Evolutionary conservation across 2,113 vertebrate genomes (phyloP).

Genomic region (Halcyon senegalensis): DNA sequence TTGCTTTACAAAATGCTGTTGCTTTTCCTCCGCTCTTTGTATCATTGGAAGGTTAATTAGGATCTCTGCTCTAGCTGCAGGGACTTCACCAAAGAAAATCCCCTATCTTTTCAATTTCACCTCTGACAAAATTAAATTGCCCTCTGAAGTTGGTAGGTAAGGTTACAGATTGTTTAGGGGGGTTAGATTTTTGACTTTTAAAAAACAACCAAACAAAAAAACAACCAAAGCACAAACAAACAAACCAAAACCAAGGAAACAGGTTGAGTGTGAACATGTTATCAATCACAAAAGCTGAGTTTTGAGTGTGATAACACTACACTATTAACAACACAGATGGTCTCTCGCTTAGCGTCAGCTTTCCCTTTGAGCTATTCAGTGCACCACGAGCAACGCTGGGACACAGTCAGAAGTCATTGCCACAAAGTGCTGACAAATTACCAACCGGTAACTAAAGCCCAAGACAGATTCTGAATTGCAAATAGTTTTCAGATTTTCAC

Average conservation of each 20-base stretch:
- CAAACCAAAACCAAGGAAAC: neutral
- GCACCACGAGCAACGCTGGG: neutral
- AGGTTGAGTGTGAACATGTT: neutral
- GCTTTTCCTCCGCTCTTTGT: neutral
- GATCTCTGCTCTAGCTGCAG: neutral
- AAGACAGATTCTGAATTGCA: neutral
- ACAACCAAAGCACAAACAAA: too few species aligned
- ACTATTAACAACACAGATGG: slow-evolving; percentile 40
- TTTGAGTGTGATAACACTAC: neutral
- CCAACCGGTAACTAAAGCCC: neutral
- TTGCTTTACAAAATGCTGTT: neutral
- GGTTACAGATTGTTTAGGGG: neutral
- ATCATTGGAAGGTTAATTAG: slow-evolving; percentile 4
- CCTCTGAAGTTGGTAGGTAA: neutral
- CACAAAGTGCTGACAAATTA: neutral
- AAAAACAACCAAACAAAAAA: too few species aligned
- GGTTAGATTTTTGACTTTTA: neutral
- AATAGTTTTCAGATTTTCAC: neutral
- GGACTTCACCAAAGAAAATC: neutral
- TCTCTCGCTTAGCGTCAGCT: neutral
- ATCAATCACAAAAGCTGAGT: neutral
- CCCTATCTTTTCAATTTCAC: neutral
- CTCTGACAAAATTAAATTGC: slow-evolving; percentile 13
- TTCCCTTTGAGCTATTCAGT: neutral
- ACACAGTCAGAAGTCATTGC: neutral